These are phyloP conservation scores for Mirza zaza DNA, from an alignment of 2,113 vertebrate genomes.

Conservation along the genomic window DNA sequence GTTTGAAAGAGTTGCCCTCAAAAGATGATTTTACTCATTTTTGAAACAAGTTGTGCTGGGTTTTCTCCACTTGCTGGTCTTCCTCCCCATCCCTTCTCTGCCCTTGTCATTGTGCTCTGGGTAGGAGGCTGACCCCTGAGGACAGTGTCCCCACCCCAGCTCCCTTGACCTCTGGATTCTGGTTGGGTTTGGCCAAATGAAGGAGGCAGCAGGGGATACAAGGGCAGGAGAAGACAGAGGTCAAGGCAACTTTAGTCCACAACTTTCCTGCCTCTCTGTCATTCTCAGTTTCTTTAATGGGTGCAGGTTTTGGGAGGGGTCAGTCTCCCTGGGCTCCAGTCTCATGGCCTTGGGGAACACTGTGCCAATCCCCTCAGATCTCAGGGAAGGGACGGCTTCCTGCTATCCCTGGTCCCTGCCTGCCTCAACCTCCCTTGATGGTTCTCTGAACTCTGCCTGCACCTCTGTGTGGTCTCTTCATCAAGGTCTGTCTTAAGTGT, in stretches of 20 bases:
- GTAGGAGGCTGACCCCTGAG: background rate
- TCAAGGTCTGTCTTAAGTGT: background rate
- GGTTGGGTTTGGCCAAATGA: background rate
- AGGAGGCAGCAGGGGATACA: background rate
- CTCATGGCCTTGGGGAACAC: background rate
- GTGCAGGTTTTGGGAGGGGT: background rate
- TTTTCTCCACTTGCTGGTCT: background rate
- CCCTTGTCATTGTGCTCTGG: background rate
- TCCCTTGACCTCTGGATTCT: background rate
- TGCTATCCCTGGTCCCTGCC: background rate
- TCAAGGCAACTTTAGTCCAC: background rate
- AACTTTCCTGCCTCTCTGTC: rapidly evolving
- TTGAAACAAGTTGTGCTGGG: background rate
- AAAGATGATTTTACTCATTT: background rate
- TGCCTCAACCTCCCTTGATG: background rate
- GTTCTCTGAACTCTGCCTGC: background rate
- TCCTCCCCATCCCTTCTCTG: background rate
- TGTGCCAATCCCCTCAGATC: background rate
- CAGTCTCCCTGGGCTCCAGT: background rate
- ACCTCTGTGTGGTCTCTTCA: background rate
- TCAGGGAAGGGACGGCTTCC: background rate
- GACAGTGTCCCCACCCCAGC: background rate
- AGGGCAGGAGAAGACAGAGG: background rate
- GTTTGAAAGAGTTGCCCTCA: background rate
- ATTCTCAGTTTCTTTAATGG: background rate